Evolutionary conservation across 2,888 invertebrate genomes (phyloP).

Genomic region (Drosophila fungiperda): DNA sequence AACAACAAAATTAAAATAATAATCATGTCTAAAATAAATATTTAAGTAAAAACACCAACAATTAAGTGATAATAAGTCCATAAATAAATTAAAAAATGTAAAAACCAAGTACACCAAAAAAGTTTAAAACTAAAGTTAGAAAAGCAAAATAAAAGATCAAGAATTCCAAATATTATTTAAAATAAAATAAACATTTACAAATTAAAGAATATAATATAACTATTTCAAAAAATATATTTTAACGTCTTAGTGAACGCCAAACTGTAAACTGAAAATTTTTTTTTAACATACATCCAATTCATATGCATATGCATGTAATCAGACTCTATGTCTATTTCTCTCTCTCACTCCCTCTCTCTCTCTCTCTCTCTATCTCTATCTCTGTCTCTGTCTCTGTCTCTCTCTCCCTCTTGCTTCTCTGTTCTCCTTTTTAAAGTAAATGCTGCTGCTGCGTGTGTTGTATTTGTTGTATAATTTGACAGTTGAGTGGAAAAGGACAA

Average conservation of each 20-base stretch:
- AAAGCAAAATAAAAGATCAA: not conserved
- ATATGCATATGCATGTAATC: not conserved
- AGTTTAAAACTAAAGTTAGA: not conserved
- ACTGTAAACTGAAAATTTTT: not conserved
- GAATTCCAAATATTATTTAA: not conserved
- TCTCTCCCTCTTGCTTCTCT: not conserved
- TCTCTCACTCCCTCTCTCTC: not conserved
- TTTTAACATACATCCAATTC: not conserved
- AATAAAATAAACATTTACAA: not conserved
- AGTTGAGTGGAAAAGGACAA: conserved; percentile 73
- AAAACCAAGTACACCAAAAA: not conserved
- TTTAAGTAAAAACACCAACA: not conserved
- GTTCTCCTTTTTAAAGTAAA: conserved; percentile 22
- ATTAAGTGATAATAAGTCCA: not conserved
- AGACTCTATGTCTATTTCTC: not conserved
- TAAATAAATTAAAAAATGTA: not conserved
- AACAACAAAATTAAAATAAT: not conserved
- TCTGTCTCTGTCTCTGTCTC: not conserved
- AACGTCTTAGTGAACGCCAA: not conserved
- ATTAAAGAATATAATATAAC: not conserved
- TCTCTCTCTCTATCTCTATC: not conserved
- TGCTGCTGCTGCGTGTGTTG: not conserved
- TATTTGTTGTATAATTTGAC: conserved; percentile 24
- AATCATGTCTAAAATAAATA: not conserved
- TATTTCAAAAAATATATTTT: not conserved